A percentile compares a stretch with the other conserved stretches of the same genome.
Conservation (phyloP, 1,140 invertebrate species). For the Oncopeltus fasciatus region DNA sequence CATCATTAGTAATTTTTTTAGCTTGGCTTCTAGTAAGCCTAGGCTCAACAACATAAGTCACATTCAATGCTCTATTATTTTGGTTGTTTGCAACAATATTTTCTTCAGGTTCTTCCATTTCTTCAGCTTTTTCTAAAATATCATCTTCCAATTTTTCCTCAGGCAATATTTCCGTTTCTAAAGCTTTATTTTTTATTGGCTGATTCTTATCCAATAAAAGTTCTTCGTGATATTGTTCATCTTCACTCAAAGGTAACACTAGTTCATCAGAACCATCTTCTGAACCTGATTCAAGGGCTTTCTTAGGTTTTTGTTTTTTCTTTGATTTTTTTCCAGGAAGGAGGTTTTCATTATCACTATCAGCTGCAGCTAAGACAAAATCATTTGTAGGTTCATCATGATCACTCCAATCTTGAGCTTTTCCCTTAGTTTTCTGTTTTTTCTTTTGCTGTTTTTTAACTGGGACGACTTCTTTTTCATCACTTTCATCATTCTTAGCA, state of each 20-base stretch:
- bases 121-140: neutral
- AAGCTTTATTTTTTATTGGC: constrained; percentile 21
- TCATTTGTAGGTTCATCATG: constrained; percentile 29
- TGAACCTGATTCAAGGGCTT: constrained; percentile 26
- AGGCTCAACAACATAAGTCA: constrained; percentile 12
- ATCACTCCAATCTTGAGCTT: constrained; percentile 23
- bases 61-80: too few relatives aligned
- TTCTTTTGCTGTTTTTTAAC: constrained; percentile 13
- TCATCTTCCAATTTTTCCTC: neutral
- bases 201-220: constrained; percentile 9
- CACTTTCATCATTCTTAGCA: constrained; percentile 12
- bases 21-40: constrained; percentile 24
- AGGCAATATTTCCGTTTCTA: too few relatives aligned
- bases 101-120: neutral
- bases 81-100: too few relatives aligned
- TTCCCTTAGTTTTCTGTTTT: constrained; percentile 22
- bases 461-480: constrained; percentile 19
- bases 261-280: constrained; percentile 19
- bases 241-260: neutral
- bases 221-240: neutral
- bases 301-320: constrained; percentile 22
- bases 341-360: constrained; percentile 21
- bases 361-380: constrained; percentile 18
- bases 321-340: constrained; percentile 3
- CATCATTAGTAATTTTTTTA: constrained; percentile 17